A percentile compares a stretch with the other conserved stretches of the same genome.
Conservation (phyloP, 2,113 vertebrate genomes). For the Nothoprocta perdicaria region DNA sequence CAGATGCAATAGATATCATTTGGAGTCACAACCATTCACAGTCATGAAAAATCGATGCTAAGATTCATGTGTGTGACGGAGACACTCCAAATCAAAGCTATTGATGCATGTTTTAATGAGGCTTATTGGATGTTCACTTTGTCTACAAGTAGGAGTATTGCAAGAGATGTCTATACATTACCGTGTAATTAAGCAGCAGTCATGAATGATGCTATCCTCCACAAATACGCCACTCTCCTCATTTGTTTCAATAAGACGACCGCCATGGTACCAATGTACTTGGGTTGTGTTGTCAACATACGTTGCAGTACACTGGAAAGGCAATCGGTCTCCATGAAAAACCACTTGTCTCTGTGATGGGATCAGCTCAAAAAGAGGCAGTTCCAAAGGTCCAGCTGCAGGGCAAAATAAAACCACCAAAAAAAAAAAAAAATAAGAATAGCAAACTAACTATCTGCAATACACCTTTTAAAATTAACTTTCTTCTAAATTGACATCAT, state of each 20-base stretch:
- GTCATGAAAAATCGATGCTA: background rate
- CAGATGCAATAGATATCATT: background rate
- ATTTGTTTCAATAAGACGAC: slow-evolving; percentile 75
- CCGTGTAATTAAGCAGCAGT: slow-evolving; percentile 92
- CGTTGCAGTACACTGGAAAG: slow-evolving; percentile 89
- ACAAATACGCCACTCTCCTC: slow-evolving; percentile 84
- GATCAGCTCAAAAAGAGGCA: slow-evolving; percentile 91
- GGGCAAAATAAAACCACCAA: background rate
- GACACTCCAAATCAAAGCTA: background rate
- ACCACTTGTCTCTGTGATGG: slow-evolving; percentile 91
- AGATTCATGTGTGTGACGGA: background rate
- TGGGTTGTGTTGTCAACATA: slow-evolving; percentile 80
- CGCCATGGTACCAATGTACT: slow-evolving; percentile 85
- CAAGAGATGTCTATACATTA: slow-evolving; percentile 52
- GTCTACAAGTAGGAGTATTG: background rate
- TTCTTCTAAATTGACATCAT: background rate
- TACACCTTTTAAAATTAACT: background rate
- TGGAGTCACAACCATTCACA: background rate
- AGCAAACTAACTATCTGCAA: background rate
- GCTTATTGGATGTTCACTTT: background rate
- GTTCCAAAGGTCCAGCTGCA: slow-evolving; percentile 86
- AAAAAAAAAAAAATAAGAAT: background rate
- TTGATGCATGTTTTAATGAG: background rate
- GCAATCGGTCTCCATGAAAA: slow-evolving; percentile 88
- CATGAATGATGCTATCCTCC: slow-evolving; percentile 89